Evolutionary conservation across 2,888 invertebrate species (phyloP).

Genomic region (Thyatira batis): DNA sequence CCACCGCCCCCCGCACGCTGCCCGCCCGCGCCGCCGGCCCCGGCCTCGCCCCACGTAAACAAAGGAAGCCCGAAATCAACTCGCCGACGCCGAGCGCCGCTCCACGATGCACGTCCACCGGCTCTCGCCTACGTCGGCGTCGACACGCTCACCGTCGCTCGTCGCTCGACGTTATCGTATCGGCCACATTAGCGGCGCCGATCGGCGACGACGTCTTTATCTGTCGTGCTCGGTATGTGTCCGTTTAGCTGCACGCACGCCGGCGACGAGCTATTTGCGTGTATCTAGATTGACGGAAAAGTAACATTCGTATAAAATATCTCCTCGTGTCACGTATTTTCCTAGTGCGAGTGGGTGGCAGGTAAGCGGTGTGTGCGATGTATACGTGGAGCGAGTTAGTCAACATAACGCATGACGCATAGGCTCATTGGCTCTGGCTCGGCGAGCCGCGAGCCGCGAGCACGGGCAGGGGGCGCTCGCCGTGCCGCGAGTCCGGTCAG

Average conservation of each 20-base stretch:
- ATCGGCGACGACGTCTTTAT: neutral
- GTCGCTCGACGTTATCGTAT: no score
- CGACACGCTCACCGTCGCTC: slow-evolving; percentile 20
- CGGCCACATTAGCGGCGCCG: slow-evolving; percentile 1
- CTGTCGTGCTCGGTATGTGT: slow-evolving; percentile 12
- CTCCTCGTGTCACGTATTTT: slow-evolving; percentile 40
- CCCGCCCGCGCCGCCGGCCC: slow-evolving; percentile 37
- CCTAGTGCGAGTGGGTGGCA: slow-evolving; percentile 45
- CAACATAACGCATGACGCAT: slow-evolving; percentile 61
- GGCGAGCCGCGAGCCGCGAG: no score
- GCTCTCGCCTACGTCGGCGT: slow-evolving; percentile 19
- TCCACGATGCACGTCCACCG: slow-evolving; percentile 34
- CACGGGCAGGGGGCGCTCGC: slow-evolving; percentile 40
- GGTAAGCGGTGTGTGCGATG: slow-evolving; percentile 40
- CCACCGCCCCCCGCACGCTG: slow-evolving; percentile 29
- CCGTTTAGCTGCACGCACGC: slow-evolving; percentile 14
- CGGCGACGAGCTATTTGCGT: slow-evolving; percentile 17
- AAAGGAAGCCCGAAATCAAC: slow-evolving; percentile 75
- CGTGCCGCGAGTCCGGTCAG: slow-evolving; percentile 60
- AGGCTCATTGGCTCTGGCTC: slow-evolving; percentile 22
- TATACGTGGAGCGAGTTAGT: slow-evolving; percentile 50
- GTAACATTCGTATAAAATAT: slow-evolving; percentile 22
- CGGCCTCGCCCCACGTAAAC: slow-evolving; percentile 75
- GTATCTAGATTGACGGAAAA: slow-evolving; percentile 15
- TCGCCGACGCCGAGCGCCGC: slow-evolving; percentile 30